Base-by-base conservation (phyloP, 2,888 invertebrate genomes). In the Unio delphinus region DNA sequence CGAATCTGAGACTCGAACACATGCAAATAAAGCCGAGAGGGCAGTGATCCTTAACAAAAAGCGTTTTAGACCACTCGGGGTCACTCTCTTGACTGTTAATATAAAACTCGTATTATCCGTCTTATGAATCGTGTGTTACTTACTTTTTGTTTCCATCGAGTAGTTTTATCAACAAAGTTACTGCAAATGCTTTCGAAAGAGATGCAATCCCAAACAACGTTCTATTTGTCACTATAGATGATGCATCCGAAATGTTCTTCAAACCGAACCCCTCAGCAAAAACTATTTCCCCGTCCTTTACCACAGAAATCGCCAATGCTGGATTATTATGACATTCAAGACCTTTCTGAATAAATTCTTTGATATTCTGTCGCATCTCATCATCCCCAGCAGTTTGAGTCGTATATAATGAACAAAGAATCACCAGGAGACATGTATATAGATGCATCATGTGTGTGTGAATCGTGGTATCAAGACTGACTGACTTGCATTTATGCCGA, bases 121-220 rank as follows among this genome's bases (percentile, higher is more conserved):
- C 23, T 3, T 4, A n/a, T 58, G 1, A 1, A 23, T 58, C 8
- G 3, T 56, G 26, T 20, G 20, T 7, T 60, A 72, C 71, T 61
- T 72, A 73, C 75, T 69, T 73, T 61, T 67, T 65, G 55, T 72
- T 71, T 61, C 78, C 73, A 34, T 79, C 76, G 3, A 83, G 67
- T 4, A 78, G 74, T 64, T 80, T 80, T 30, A 81, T 61, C 6
- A 83, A 62, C 55, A 83, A 62, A 1, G 80, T 75, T 11, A 78
- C 73, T 0, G 83, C 76, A 70, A 83, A 83, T 4, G 76, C 75
- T 62, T 83, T 81, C 0, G 81, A 76, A 30, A 83, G 62, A 20
- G 80, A 80, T 6, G 81, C 83, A 3, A 81, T 73, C 17, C 80
- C 78, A 69, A 83, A 83, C 59, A 80, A 55, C 0, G 83, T 81